Evolutionary conservation across 1,140 invertebrate species (phyloP), one percentile per base, ranked within the genome.

Genomic region (Heliothis subflexa): DNA sequence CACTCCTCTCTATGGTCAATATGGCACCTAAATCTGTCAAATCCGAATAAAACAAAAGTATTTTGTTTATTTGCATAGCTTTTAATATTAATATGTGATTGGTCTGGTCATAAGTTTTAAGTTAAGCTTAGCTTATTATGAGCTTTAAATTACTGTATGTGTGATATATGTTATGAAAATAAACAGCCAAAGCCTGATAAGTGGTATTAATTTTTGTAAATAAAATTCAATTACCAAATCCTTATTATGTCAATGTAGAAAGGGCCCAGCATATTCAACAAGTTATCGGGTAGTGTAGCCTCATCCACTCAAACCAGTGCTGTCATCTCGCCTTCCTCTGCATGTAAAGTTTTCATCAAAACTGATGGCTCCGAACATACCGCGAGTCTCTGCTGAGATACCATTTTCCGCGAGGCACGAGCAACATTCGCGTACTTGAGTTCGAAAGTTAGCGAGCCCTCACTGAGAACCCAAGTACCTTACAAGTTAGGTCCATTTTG

Each of bases 71-170:
- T 45, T 66, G 40, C 12, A 40, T 68, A 84, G 83, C 81, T 84
- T 86, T 85, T 88, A 85, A 84, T 75, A 52, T 57, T 76, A 81
- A 79, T 84, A 81, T 86, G 85, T 88, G 84, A 84, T 89, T 81
- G 85, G 81, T 92, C 92, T 93, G 92, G 92, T 92, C 91, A 92
- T 87, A 89, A 89, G 73, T 86, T 90, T 87, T 90, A 91, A 88
- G 88, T 92, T 90, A 89, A 89, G 85, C 86, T 88, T 86, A 86
- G 87, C 83, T 86, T 89, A 86, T 88, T 80, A 75, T 88, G 85
- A 93, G 91, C 89, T 89, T 91, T 88, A 93, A 91, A 84, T 85
- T 84, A 85, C 84, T 85, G 78, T 86, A 82, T 83, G 82, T 86
- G 57, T 73, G 74, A 64, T 72, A 80, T 77, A 61, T 18, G 49